Evolutionary conservation across 2,888 invertebrate genomes (phyloP).

Genomic region (Bellardia bayeri): DNA sequence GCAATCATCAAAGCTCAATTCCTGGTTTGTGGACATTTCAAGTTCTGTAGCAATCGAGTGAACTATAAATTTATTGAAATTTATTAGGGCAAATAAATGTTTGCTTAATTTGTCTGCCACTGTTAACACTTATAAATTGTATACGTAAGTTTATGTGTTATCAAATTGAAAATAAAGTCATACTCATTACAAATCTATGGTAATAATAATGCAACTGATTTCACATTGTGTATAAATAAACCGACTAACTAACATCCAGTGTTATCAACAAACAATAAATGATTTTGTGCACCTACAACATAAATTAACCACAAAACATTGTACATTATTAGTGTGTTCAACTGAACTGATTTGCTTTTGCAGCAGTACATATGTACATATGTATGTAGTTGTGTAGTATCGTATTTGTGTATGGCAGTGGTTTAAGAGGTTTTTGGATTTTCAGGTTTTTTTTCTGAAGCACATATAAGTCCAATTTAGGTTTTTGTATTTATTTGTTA

Average conservation of each 20-base stretch:
- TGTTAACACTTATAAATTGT: conserved; percentile 22
- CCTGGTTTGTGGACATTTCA: no score
- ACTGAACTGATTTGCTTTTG: conserved; percentile 34
- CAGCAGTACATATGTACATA: background rate
- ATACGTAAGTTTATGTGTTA: conserved; percentile 16
- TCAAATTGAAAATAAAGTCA: conserved; percentile 37
- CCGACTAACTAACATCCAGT: background rate
- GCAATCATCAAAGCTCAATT: no score
- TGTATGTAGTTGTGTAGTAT: background rate
- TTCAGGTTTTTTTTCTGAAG: background rate
- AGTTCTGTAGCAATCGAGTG: no score
- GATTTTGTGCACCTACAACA: conserved; percentile 8
- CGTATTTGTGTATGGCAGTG: background rate
- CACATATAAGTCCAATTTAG: background rate
- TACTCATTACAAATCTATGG: conserved; percentile 16
- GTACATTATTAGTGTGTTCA: conserved; percentile 7
- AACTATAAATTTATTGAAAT: no score
- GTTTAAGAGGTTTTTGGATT: conserved; percentile 44
- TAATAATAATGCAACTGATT: conserved; percentile 53
- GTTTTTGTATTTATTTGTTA: background rate
- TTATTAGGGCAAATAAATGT: no score
- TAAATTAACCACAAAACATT: conserved; percentile 58
- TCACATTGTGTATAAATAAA: conserved; percentile 13
- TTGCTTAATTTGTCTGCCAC: background rate
- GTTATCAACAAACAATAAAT: background rate